phyloP scores from a whole-genome alignment of 2,113 vertebrate genomes.

The Rhizomys pruinosus region DNA sequence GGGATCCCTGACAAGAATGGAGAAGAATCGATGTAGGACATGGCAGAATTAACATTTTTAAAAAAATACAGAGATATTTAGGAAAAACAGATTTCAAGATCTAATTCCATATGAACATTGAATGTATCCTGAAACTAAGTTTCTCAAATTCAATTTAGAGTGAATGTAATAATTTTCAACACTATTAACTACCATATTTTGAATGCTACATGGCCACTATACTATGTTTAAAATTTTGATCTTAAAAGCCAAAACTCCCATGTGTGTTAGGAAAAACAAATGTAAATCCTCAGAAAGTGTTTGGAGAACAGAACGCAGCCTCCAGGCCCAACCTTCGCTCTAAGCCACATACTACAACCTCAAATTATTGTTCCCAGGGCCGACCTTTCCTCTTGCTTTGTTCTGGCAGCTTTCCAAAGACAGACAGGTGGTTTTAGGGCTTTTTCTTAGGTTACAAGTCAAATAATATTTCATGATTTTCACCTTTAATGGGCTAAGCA shows the following conservation, averaged over 20 bases:
- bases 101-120: slow-evolving; percentile 46
- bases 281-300: slow-evolving; percentile 24
- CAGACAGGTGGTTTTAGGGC: slow-evolving; percentile 74
- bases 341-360: slow-evolving; percentile 14
- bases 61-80: slow-evolving; percentile 28
- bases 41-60: neutral
- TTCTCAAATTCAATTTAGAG: slow-evolving; percentile 59
- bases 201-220: neutral
- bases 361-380: slow-evolving; percentile 31
- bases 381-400: slow-evolving; percentile 57
- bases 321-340: slow-evolving; percentile 38
- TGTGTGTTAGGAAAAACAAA: slow-evolving; percentile 56
- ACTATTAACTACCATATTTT: slow-evolving; percentile 39
- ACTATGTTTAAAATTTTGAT: slow-evolving; percentile 53
- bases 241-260: slow-evolving; percentile 34
- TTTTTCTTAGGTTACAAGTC: slow-evolving; percentile 75
- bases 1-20: neutral
- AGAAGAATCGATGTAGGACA: neutral
- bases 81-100: slow-evolving; percentile 57
- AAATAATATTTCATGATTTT: slow-evolving; percentile 77
- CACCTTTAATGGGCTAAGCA: slow-evolving; percentile 76
- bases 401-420: slow-evolving; percentile 70
- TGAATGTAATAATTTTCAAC: slow-evolving; percentile 23
- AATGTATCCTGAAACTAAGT: slow-evolving; percentile 49
- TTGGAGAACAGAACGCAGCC: neutral